Conservation (phyloP, 1,140 invertebrate genomes). For the Brachionus asplanchnoidis region DNA sequence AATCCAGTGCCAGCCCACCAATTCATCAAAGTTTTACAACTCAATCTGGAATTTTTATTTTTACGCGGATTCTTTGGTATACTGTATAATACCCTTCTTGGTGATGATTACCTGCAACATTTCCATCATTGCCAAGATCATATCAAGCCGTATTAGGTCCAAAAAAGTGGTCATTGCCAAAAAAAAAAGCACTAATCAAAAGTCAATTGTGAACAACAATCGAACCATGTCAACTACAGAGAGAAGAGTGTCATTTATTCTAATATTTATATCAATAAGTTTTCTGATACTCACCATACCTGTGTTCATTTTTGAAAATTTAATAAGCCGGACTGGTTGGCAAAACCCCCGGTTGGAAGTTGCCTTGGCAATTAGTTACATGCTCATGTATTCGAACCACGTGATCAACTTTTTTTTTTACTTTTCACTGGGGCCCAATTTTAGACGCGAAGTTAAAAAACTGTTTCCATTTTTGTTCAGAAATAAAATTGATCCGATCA, state of each 20-base stretch:
- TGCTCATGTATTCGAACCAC: slow-evolving; percentile 36
- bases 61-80: slow-evolving; percentile 2
- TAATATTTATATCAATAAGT: slow-evolving; percentile 15
- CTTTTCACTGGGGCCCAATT: slow-evolving; percentile 20
- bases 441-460: slow-evolving; percentile 30
- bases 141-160: background rate
- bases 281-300: slow-evolving; percentile 19
- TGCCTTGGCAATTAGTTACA: slow-evolving; percentile 5
- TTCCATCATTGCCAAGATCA: slow-evolving; percentile 20
- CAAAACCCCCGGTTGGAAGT: background rate
- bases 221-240: background rate
- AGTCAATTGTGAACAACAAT: background rate
- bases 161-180: background rate
- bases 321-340: background rate
- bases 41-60: slow-evolving; percentile 25
- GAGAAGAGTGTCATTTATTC: slow-evolving; percentile 25
- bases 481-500: slow-evolving; percentile 20
- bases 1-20: background rate
- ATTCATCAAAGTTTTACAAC: background rate
- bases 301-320: slow-evolving; percentile 35
- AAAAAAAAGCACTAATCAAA: background rate
- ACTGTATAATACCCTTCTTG: slow-evolving; percentile 28
- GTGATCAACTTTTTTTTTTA: slow-evolving; percentile 41
- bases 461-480: slow-evolving; percentile 6
- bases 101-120: slow-evolving; percentile 40